Evolutionary conservation across 64 coral and sea anemone species (phyloP).

Genomic region (Catalaphyllia jardinei): DNA sequence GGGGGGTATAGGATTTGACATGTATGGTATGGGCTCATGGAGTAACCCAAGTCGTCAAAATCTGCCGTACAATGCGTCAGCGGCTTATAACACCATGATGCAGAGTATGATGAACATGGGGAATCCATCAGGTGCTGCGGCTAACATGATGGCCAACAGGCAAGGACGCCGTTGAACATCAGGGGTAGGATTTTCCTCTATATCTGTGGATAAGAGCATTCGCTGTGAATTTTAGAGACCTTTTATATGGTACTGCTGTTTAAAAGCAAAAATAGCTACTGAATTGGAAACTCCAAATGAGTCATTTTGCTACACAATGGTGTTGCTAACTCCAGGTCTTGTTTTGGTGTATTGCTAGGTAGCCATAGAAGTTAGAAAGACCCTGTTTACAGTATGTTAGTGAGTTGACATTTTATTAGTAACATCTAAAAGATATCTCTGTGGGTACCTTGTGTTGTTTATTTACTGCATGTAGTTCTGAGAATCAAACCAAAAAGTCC

Average conservation of each 20-base stretch:
- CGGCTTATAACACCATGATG: conserved; percentile 64
- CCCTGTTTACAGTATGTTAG: too few relatives aligned
- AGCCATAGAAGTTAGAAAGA: too few relatives aligned
- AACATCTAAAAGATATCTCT: too few relatives aligned
- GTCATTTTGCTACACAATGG: too few relatives aligned
- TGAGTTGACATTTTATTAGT: too few relatives aligned
- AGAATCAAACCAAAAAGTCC: too few relatives aligned
- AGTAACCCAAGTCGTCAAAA: conserved; percentile 44
- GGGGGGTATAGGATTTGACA: conserved; percentile 51
- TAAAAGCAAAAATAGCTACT: neutral
- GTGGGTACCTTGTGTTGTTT: too few relatives aligned
- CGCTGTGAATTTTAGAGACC: neutral
- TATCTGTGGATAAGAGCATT: neutral
- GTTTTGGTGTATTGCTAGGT: too few relatives aligned
- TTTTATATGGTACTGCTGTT: neutral
- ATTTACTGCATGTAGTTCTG: too few relatives aligned
- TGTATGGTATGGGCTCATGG: conserved; percentile 65
- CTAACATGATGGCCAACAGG: conserved; percentile 30
- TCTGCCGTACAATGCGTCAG: conserved; percentile 36
- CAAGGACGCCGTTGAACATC: neutral
- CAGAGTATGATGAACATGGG: conserved; percentile 91
- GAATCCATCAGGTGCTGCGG: conserved; percentile 23
- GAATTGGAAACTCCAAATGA: too few relatives aligned
- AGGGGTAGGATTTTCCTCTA: conserved; percentile 12
- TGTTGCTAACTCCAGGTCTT: too few relatives aligned